Conservation (phyloP, 2,888 invertebrate genomes). For the Aspidiotus rigidus region DNA sequence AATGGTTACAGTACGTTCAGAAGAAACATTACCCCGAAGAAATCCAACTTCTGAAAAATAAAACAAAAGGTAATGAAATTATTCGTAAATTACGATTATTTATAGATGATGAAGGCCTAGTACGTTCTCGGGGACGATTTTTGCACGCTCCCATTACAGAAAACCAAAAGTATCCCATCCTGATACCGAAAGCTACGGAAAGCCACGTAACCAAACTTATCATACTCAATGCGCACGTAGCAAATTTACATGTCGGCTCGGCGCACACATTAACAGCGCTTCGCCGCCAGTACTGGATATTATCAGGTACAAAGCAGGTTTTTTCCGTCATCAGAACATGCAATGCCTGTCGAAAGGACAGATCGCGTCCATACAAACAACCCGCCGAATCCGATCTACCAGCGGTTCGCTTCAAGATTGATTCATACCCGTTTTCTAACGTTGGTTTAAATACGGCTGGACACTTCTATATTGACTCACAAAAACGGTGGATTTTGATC, state of each 20-base stretch:
- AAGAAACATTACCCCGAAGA: background rate
- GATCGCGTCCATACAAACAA: background rate
- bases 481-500: background rate
- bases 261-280: conserved; percentile 3
- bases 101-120: background rate
- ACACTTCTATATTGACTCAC: background rate
- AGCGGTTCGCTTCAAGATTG: background rate
- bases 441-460: background rate
- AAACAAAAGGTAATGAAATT: background rate
- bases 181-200: background rate
- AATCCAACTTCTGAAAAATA: background rate
- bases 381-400: background rate
- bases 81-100: background rate
- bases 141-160: background rate
- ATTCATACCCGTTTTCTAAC: background rate
- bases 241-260: background rate
- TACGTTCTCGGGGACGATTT: background rate
- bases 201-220: background rate
- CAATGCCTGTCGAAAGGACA: background rate
- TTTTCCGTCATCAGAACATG: conserved; percentile 1
- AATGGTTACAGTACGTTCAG: background rate
- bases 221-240: background rate
- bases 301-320: background rate
- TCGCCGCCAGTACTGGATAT: background rate
- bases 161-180: background rate